These are phyloP conservation scores for Athetis lepigone DNA, from an alignment of 2,888 invertebrate species.

Conservation along the genomic window DNA sequence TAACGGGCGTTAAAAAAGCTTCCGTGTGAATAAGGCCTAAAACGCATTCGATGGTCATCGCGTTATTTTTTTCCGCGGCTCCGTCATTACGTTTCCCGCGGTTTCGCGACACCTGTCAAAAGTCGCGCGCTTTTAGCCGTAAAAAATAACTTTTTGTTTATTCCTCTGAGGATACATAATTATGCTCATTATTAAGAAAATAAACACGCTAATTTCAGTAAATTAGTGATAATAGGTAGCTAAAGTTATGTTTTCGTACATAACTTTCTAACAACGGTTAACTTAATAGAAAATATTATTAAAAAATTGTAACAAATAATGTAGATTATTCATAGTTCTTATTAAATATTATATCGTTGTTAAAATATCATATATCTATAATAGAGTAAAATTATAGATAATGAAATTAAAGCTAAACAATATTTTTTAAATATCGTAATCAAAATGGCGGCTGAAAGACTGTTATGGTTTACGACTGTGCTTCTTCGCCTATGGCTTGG, in stretches of 20 bases:
- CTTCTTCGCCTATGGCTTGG: slow-evolving; percentile 84
- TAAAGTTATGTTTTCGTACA: slow-evolving; percentile 44
- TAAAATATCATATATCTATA: too few relatives aligned
- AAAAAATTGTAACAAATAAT: slow-evolving; percentile 14
- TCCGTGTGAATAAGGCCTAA: too few relatives aligned
- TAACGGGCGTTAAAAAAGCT: too few relatives aligned
- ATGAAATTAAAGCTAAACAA: slow-evolving; percentile 8
- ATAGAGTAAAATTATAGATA: slow-evolving; percentile 18
- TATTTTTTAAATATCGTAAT: slow-evolving; percentile 31
- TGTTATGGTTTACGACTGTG: slow-evolving; percentile 82
- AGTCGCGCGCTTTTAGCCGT: slow-evolving; percentile 64
- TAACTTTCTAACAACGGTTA: slow-evolving; percentile 43
- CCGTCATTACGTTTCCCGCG: slow-evolving; percentile 83
- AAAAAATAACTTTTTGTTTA: slow-evolving; percentile 10
- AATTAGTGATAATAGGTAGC: neutral
- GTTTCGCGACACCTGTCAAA: slow-evolving; percentile 75
- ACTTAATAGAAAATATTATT: neutral
- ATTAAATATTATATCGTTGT: neutral
- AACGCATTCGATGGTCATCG: slow-evolving; percentile 70
- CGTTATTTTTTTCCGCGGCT: slow-evolving; percentile 70
- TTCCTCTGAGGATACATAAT: slow-evolving; percentile 19
- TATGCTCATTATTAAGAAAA: slow-evolving; percentile 22
- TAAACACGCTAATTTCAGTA: neutral
- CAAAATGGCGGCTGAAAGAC: slow-evolving; percentile 81
- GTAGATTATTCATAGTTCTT: slow-evolving; percentile 20